phyloP scores from a whole-genome alignment of 2,888 invertebrate species.

The Polyploca ridens region DNA sequence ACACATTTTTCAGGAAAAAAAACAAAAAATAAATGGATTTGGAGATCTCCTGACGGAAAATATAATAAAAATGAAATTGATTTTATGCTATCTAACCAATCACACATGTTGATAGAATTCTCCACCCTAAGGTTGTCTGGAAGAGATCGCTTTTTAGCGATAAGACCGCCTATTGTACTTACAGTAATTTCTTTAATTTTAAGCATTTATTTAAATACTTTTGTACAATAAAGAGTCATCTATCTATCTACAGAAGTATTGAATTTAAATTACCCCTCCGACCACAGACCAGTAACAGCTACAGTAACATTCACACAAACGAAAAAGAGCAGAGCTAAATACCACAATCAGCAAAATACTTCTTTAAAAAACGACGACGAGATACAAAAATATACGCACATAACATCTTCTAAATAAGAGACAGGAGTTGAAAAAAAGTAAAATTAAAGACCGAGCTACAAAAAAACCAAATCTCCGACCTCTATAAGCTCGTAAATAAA shows the following conservation, averaged over 20 bases:
- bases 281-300: too few species aligned
- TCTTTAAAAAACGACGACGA: slow-evolving; percentile 20
- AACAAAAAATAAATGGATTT: too few species aligned
- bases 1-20: too few species aligned
- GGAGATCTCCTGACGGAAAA: slow-evolving; percentile 20
- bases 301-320: background rate
- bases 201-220: too few species aligned
- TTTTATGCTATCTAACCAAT: slow-evolving; percentile 26
- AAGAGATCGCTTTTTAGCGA: too few species aligned
- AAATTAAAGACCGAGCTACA: slow-evolving; percentile 17
- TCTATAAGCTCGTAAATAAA: background rate
- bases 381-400: slow-evolving; percentile 20
- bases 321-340: slow-evolving; percentile 10
- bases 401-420: slow-evolving; percentile 19
- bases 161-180: too few species aligned
- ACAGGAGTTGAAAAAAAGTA: slow-evolving; percentile 21
- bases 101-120: slow-evolving; percentile 21
- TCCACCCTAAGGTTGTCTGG: background rate
- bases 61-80: slow-evolving; percentile 31
- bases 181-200: too few species aligned
- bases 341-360: background rate
- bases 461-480: slow-evolving; percentile 21
- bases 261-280: too few species aligned
- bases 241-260: too few species aligned
- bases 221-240: too few species aligned